Evolutionary conservation across 2,797 vertebrate genomes (phyloP).

Genomic region (Enteromius argenteus): DNA sequence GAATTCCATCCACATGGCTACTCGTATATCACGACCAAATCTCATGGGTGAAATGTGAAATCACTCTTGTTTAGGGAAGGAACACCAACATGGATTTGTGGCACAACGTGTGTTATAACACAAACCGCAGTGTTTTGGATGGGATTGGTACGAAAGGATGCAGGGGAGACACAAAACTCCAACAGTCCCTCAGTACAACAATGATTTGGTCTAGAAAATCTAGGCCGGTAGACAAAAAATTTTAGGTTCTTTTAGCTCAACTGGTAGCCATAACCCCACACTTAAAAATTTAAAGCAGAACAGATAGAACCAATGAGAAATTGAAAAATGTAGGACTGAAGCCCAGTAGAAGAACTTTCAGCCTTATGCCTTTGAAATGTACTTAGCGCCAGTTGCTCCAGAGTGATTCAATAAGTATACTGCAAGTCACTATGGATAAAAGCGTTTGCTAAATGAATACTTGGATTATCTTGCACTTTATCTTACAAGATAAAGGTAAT

Average conservation of each 20-base stretch:
- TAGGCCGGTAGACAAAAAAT: neutral
- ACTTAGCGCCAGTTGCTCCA: neutral
- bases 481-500: slow-evolving; percentile 31
- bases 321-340: too few relatives aligned
- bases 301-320: neutral
- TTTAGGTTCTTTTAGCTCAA: neutral
- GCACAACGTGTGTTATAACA: slow-evolving; percentile 60
- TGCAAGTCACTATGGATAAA: slow-evolving; percentile 30
- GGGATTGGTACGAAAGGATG: slow-evolving; percentile 40
- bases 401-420: slow-evolving; percentile 5
- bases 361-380: neutral
- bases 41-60: slow-evolving; percentile 62
- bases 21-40: slow-evolving; percentile 70
- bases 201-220: neutral
- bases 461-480: slow-evolving; percentile 37
- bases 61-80: slow-evolving; percentile 76
- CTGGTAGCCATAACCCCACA: neutral
- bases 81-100: slow-evolving; percentile 69
- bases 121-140: slow-evolving; percentile 50
- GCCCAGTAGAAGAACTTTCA: neutral
- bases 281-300: neutral
- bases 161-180: neutral
- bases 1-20: slow-evolving; percentile 68
- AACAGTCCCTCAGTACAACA: neutral
- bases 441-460: slow-evolving; percentile 29